Evolutionary conservation across 2,888 invertebrate species (phyloP).

Genomic region (Geotrupes spiniger): DNA sequence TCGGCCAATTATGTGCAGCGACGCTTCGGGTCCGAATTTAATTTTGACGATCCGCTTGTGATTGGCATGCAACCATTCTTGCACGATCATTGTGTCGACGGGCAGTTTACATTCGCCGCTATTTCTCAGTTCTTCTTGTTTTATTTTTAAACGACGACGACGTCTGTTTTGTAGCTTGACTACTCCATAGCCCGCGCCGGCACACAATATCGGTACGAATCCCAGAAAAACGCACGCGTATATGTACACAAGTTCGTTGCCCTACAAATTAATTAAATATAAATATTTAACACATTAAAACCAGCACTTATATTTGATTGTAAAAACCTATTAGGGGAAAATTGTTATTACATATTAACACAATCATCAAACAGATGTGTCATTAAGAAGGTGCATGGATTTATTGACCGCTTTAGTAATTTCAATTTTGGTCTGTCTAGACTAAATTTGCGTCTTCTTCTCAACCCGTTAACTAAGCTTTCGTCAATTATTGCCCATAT

Average conservation of each 20-base stretch:
- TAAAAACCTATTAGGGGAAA: background rate
- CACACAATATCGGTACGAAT: slow-evolving; percentile 89
- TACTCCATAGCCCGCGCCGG: slow-evolving; percentile 88
- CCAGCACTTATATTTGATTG: slow-evolving; percentile 2
- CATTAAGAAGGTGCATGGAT: no score
- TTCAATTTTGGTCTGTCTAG: no score
- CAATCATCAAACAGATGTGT: no score
- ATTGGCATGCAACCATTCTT: slow-evolving; percentile 92
- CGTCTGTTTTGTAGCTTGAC: slow-evolving; percentile 88
- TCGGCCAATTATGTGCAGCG: slow-evolving; percentile 81
- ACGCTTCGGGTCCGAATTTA: slow-evolving; percentile 85
- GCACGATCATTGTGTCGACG: slow-evolving; percentile 88
- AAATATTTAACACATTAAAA: background rate
- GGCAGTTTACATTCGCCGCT: slow-evolving; percentile 59
- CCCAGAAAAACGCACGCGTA: slow-evolving; percentile 89
- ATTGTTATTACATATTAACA: no score
- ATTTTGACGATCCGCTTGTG: slow-evolving; percentile 86
- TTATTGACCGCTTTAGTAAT: no score
- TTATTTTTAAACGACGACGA: slow-evolving; percentile 74
- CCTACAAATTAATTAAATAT: slow-evolving; percentile 57
- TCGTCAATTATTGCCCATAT: no score
- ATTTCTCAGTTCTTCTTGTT: slow-evolving; percentile 67
- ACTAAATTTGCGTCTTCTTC: no score
- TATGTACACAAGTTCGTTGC: slow-evolving; percentile 96
- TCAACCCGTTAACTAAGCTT: no score